These are phyloP conservation scores for Leucozona laternaria DNA, from an alignment of 2,888 invertebrate genomes.

Conservation along the genomic window DNA sequence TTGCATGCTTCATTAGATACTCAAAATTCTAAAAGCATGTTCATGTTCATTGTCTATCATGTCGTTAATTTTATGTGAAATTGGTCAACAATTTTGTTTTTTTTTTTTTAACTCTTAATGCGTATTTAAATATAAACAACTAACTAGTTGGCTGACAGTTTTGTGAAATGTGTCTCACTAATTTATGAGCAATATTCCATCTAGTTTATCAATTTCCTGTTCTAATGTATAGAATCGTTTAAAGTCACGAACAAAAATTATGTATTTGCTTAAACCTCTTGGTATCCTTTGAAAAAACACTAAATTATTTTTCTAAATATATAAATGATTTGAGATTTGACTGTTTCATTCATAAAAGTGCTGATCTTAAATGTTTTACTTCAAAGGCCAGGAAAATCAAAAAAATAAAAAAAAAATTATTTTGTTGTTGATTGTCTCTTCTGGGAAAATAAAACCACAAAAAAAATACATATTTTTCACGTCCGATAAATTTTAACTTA, in stretches of 20 bases:
- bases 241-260: neutral
- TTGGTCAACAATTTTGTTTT: neutral
- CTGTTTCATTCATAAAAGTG: slow-evolving; percentile 20
- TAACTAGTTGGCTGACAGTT: neutral
- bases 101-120: neutral
- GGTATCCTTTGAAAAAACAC: neutral
- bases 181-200: neutral
- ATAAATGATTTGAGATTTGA: neutral
- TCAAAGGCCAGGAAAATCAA: neutral
- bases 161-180: neutral
- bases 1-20: too few species aligned
- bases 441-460: neutral
- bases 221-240: neutral
- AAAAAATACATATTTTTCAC: neutral
- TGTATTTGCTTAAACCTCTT: neutral
- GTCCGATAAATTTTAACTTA: neutral
- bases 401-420: neutral
- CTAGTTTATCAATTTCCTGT: slow-evolving; percentile 21
- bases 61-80: neutral
- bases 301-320: slow-evolving; percentile 11
- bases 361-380: too few species aligned
- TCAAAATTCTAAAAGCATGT: too few species aligned
- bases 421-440: neutral
- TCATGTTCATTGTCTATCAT: neutral
- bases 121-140: neutral